Evolutionary conservation across 2,113 vertebrate species (phyloP).

Genomic region (Lagenorhynchus albirostris): DNA sequence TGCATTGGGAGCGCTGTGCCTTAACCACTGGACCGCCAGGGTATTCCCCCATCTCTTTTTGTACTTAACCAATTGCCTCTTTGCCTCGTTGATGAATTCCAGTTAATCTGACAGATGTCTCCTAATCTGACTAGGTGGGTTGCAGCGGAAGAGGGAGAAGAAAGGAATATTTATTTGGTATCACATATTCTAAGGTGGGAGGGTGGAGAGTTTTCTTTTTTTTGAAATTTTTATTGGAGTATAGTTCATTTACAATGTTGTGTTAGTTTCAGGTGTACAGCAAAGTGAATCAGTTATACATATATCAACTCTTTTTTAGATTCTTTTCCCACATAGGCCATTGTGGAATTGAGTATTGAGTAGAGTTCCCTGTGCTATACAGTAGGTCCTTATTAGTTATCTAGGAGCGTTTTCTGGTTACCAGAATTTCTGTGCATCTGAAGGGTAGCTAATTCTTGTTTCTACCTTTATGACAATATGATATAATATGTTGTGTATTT

Average conservation of each 20-base stretch:
- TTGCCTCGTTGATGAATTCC: not conserved
- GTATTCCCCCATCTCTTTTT: not conserved
- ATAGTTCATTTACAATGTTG: not conserved
- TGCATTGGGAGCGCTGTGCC: no score
- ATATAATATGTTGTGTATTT: not conserved
- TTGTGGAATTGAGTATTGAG: not conserved
- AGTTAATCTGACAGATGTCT: not conserved
- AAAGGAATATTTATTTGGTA: not conserved
- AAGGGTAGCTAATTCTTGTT: not conserved
- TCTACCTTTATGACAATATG: not conserved
- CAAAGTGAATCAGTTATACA: not conserved
- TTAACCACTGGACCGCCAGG: no score
- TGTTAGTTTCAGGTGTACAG: not conserved
- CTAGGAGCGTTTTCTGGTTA: not conserved
- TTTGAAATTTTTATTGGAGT: not conserved
- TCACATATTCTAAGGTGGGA: not conserved
- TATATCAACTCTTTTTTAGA: not conserved
- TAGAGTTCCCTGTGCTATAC: not conserved
- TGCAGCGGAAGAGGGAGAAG: not conserved
- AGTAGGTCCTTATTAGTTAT: not conserved
- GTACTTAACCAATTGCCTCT: not conserved
- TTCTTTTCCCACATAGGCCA: not conserved
- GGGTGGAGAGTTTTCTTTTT: not conserved
- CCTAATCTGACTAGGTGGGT: not conserved
- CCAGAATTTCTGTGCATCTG: not conserved